These are phyloP conservation scores for Aeoliscus strigatus DNA, from an alignment of 2,797 vertebrate genomes.

Conservation along the genomic window DNA sequence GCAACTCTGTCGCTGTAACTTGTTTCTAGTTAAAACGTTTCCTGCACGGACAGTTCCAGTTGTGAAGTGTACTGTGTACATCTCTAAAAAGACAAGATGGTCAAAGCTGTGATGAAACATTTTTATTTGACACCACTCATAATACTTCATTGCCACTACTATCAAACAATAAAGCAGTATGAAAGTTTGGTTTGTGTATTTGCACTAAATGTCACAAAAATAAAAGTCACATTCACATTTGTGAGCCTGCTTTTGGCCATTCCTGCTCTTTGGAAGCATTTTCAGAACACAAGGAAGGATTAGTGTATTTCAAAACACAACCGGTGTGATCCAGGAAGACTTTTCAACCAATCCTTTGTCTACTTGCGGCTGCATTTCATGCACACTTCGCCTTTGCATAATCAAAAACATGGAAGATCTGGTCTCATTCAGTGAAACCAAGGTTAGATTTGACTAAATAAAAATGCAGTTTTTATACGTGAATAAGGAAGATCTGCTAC, in stretches of 20 bases:
- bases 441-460: slow-evolving; percentile 26
- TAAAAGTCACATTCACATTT: slow-evolving; percentile 53
- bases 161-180: slow-evolving; percentile 60
- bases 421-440: slow-evolving; percentile 37
- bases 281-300: slow-evolving; percentile 37
- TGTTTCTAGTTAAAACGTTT: too few species aligned
- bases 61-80: too few species aligned
- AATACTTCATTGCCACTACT: slow-evolving; percentile 31
- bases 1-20: too few species aligned
- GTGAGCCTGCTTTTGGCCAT: slow-evolving; percentile 54
- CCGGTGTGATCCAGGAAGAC: slow-evolving; percentile 60
- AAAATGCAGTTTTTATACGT: background rate
- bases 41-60: too few species aligned
- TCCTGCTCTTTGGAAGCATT: slow-evolving; percentile 60
- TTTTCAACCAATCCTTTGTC: slow-evolving; percentile 33
- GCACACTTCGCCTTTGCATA: slow-evolving; percentile 60
- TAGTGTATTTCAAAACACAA: slow-evolving; percentile 33
- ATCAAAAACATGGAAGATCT: slow-evolving; percentile 51
- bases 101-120: slow-evolving; percentile 50
- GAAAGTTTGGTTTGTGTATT: slow-evolving; percentile 40
- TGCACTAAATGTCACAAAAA: slow-evolving; percentile 47
- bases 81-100: too few species aligned
- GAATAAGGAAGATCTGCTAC: slow-evolving; percentile 54
- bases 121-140: slow-evolving; percentile 59
- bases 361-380: slow-evolving; percentile 17